Percentiles rank a stretch among this genome's conserved stretches.
phyloP scores from a whole-genome alignment of 1,140 invertebrate species.

The Andrena cerasifolii region DNA sequence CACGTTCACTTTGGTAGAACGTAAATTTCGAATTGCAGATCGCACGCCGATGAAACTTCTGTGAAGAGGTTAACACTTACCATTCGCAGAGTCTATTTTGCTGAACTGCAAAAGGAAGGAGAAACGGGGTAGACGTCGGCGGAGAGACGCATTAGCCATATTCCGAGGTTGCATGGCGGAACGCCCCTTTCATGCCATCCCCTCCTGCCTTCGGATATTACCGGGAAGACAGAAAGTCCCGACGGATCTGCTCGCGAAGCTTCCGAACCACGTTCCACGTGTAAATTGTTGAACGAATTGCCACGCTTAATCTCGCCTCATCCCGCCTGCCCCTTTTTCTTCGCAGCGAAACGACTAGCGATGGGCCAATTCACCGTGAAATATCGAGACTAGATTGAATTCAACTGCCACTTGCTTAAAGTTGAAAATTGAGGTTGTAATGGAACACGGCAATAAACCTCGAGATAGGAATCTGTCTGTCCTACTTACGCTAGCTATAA shows the following conservation, averaged over 20 bases:
- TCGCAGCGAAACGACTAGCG: not conserved
- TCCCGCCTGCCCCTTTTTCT: not conserved
- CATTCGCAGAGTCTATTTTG: conserved; percentile 6
- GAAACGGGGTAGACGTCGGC: conserved; percentile 56
- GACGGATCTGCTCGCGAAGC: conserved; percentile 21
- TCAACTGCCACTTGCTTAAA: no score
- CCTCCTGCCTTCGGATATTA: conserved; percentile 46
- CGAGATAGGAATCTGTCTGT: not conserved
- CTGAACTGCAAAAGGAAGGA: conserved; percentile 7
- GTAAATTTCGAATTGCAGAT: not conserved
- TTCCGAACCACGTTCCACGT: conserved; percentile 5
- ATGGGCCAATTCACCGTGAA: no score
- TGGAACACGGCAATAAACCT: not conserved
- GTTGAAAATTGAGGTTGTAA: no score
- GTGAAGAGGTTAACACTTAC: conserved; percentile 21
- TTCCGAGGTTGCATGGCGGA: conserved; percentile 80
- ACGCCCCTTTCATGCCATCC: conserved; percentile 71
- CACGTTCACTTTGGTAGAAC: no score
- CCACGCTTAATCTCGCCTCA: conserved; percentile 27
- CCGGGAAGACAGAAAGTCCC: conserved; percentile 43
- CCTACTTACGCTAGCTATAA: not conserved
- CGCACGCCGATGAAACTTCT: not conserved
- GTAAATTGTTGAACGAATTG: conserved; percentile 47
- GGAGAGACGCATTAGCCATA: conserved; percentile 76
- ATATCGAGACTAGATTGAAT: no score